A percentile compares a stretch with the other conserved stretches of the same genome.
phyloP scores from a whole-genome alignment of 1,140 invertebrate species.

The Drosophila varians region DNA sequence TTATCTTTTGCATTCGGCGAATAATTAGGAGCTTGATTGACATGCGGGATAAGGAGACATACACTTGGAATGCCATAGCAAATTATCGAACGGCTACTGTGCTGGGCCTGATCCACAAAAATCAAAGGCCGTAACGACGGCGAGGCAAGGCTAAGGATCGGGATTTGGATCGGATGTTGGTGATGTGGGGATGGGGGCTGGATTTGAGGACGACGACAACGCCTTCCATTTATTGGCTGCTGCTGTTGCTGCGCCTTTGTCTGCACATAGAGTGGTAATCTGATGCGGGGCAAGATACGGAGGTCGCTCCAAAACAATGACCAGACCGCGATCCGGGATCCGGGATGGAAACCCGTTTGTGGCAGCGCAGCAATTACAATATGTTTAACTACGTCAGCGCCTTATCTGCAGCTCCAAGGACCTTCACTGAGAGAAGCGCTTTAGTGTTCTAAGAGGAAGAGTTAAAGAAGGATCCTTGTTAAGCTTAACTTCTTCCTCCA shows the following conservation, averaged over 20 bases:
- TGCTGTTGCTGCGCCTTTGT: constrained; percentile 53
- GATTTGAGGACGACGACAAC: constrained; percentile 57
- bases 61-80: constrained; percentile 83
- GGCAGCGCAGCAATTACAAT: constrained; percentile 78
- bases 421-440: neutral
- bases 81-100: constrained; percentile 83
- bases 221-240: constrained; percentile 75
- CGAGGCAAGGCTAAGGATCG: constrained; percentile 4
- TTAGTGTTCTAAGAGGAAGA: neutral
- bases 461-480: neutral
- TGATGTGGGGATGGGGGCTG: neutral
- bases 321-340: constrained; percentile 25
- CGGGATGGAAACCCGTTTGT: constrained; percentile 60
- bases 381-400: constrained; percentile 82
- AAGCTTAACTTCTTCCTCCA: neutral
- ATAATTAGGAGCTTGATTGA: constrained; percentile 84
- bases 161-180: neutral
- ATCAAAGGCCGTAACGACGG: constrained; percentile 65
- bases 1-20: constrained; percentile 83
- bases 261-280: constrained; percentile 80
- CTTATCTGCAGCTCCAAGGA: constrained; percentile 55
- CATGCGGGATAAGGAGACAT: constrained; percentile 83
- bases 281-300: constrained; percentile 76
- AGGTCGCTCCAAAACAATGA: constrained; percentile 61
- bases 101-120: constrained; percentile 74